Evolutionary conservation across 35 echinoderm and acorn worm genomes (phyloP).

Genomic region (Anneissia japonica): DNA sequence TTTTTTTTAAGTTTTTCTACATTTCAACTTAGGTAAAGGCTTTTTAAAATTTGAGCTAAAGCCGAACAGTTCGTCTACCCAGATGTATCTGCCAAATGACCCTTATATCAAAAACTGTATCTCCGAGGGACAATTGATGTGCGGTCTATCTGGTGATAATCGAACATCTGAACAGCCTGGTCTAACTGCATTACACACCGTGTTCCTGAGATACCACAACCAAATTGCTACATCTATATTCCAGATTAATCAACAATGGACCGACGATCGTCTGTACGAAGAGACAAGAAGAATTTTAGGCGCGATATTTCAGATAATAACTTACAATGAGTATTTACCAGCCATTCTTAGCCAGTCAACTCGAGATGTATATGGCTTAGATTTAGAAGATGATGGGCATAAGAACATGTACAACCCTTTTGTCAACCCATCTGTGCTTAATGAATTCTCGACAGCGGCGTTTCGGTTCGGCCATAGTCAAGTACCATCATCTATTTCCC

Average conservation of each 20-base stretch:
- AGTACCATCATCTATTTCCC: background rate
- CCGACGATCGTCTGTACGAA: slow-evolving; percentile 20
- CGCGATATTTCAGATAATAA: slow-evolving; percentile 35
- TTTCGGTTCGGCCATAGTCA: slow-evolving; percentile 45
- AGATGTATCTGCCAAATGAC: slow-evolving; percentile 26
- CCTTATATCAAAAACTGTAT: slow-evolving; percentile 12
- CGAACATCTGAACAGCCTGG: slow-evolving; percentile 29
- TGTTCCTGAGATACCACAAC: slow-evolving; percentile 48
- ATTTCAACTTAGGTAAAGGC: slow-evolving; percentile 21
- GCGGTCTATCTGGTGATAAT: slow-evolving; percentile 30
- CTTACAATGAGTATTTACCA: slow-evolving; percentile 40
- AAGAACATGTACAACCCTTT: background rate
- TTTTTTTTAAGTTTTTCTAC: background rate
- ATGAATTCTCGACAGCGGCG: slow-evolving; percentile 39
- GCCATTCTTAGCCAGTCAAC: background rate
- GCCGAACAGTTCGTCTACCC: background rate
- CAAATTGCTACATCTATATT: slow-evolving; percentile 6
- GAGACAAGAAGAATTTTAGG: slow-evolving; percentile 24
- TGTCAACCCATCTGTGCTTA: slow-evolving; percentile 26
- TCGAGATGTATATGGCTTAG: background rate
- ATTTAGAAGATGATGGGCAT: background rate
- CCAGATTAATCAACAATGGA: slow-evolving; percentile 32
- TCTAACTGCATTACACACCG: slow-evolving; percentile 37
- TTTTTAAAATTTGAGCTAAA: background rate
- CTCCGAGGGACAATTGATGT: background rate